Conservation (phyloP, 2,888 invertebrate genomes). For the Amblyjoppa proteus region DNA sequence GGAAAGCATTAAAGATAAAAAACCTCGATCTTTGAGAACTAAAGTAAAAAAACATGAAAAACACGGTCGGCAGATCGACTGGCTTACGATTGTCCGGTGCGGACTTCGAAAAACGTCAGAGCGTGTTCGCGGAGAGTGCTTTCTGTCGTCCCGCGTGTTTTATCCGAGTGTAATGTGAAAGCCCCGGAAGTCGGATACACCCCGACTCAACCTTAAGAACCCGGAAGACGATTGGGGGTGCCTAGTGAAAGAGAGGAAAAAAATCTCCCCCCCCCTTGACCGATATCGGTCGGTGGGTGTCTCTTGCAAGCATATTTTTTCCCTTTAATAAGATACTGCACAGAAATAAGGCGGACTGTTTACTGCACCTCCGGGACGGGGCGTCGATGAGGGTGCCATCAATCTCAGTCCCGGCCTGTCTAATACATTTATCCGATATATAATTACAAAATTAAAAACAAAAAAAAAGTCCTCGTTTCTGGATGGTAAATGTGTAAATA, state of each 20-base stretch:
- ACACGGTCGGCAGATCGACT: not conserved
- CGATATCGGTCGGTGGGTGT: not conserved
- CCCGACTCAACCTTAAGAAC: not conserved
- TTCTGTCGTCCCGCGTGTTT: constrained; percentile 5
- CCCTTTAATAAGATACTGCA: not conserved
- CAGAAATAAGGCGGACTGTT: not conserved
- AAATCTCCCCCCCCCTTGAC: not conserved
- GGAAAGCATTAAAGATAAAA: not conserved
- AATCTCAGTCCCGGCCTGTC: not conserved
- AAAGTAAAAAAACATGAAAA: not conserved
- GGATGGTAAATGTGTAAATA: constrained; percentile 24
- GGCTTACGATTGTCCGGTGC: not conserved
- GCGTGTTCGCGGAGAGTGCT: not conserved
- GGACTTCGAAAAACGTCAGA: not conserved
- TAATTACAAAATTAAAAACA: not conserved
- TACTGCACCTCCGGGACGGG: not conserved
- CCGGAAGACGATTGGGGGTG: not conserved
- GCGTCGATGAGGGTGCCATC: not conserved
- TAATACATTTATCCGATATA: not conserved
- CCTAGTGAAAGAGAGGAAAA: not conserved
- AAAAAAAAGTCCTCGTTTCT: constrained; percentile 20
- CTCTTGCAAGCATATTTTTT: not conserved
- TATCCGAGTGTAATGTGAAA: constrained; percentile 11
- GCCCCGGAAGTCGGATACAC: constrained; percentile 8
- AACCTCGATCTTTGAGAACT: not conserved